Conservation (phyloP, 2,113 vertebrate genomes). For the Pleuronectes platessa region DNA sequence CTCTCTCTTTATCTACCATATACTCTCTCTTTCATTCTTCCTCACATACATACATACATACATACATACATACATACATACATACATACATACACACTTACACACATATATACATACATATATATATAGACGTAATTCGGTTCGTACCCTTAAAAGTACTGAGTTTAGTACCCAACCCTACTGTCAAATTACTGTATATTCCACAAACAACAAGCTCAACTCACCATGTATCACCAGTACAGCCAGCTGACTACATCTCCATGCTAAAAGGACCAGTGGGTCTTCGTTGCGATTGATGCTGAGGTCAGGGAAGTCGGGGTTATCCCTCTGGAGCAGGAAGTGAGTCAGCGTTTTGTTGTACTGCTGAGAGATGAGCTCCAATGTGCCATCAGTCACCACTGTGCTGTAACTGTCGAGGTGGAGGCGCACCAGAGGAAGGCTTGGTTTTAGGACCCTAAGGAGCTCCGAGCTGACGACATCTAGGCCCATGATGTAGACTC, state of each 20-base stretch:
- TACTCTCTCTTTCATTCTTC: too few relatives aligned
- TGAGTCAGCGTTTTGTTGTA: conserved; percentile 98
- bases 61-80: too few relatives aligned
- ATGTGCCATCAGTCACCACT: conserved; percentile 90
- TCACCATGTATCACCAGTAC: conserved; percentile 87
- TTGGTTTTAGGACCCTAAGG: conserved; percentile 95
- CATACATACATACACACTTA: too few relatives aligned
- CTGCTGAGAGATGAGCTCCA: conserved; percentile 98
- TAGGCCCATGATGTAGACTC: conserved; percentile 97
- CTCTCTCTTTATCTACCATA: too few relatives aligned
- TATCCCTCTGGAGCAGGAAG: conserved; percentile 96
- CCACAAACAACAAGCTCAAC: conserved; percentile 13
- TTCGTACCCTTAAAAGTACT: too few relatives aligned
- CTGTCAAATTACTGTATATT: background rate
- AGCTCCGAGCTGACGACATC: conserved; percentile 94
- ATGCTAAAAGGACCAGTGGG: conserved; percentile 94
- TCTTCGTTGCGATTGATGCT: conserved; percentile 96
- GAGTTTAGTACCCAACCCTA: too few relatives aligned
- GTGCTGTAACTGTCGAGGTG: conserved; percentile 96
- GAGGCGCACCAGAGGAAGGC: conserved; percentile 96
- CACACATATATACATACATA: too few relatives aligned
- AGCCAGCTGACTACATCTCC: conserved; percentile 94
- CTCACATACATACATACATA: too few relatives aligned
- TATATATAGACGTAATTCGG: too few relatives aligned
- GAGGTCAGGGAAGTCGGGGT: conserved; percentile 94